phyloP scores from a whole-genome alignment of 2,113 vertebrate genomes.

The Motacilla tschutschensis region DNA sequence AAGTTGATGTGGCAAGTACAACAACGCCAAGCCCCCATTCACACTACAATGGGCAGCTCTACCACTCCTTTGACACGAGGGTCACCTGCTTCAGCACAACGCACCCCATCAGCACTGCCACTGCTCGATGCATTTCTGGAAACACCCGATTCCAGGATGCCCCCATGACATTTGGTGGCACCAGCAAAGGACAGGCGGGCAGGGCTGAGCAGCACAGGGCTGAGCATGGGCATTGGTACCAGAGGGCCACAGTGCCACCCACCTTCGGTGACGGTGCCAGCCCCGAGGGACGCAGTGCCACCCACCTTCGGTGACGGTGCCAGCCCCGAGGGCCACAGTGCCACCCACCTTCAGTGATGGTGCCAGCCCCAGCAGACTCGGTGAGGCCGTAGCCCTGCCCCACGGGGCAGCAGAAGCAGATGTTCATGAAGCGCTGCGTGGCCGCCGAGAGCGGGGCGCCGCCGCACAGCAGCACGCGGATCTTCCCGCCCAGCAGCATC shows the following conservation, averaged over 20 bases:
- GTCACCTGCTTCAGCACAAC: neutral
- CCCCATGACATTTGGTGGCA: accelerated
- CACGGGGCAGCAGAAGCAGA: conserved; percentile 94
- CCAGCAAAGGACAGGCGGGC: accelerated
- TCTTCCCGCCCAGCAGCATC: conserved; percentile 86
- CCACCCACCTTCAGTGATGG: conserved; percentile 83
- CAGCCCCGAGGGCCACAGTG: conserved; percentile 53
- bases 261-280: too few species aligned
- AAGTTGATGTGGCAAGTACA: neutral
- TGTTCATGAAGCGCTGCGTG: conserved; percentile 96
- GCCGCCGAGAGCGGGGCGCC: conserved; percentile 90
- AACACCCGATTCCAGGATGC: neutral
- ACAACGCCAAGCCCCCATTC: neutral
- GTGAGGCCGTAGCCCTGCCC: conserved; percentile 95
- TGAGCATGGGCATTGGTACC: too few species aligned
- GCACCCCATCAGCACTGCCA: neutral
- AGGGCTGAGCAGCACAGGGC: accelerated
- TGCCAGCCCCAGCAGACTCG: conserved; percentile 89
- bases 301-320: conserved; percentile 87
- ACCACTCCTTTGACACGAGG: accelerated
- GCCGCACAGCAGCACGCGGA: conserved; percentile 86
- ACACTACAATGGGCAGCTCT: neutral
- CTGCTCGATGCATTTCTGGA: accelerated
- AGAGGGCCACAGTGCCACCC: too few species aligned
- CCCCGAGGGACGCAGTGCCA: accelerated